These are phyloP conservation scores for Protophormia terraenovae DNA, from an alignment of 2,888 invertebrate species.

Conservation along the genomic window DNA sequence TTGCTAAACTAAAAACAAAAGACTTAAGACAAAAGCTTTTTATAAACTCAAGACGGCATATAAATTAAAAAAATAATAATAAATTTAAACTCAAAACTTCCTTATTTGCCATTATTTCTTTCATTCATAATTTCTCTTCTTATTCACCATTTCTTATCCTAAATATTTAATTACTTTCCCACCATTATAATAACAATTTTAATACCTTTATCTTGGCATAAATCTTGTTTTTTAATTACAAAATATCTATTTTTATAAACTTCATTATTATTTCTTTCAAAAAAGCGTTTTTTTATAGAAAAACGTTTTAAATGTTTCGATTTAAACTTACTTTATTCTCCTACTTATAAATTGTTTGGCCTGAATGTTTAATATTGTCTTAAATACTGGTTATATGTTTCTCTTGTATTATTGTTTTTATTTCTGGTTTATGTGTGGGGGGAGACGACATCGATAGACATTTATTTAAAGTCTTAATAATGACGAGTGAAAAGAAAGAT, in stretches of 20 bases:
- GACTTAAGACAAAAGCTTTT: too few species aligned
- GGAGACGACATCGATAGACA: background rate
- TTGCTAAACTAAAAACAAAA: too few species aligned
- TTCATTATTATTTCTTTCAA: background rate
- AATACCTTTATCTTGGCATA: background rate
- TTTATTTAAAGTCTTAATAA: slow-evolving; percentile 21
- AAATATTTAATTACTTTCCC: background rate
- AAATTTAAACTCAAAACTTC: too few species aligned
- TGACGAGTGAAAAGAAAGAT: slow-evolving; percentile 36
- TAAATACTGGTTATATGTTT: background rate
- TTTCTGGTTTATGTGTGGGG: slow-evolving; percentile 17
- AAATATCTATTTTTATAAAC: background rate
- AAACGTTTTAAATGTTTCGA: background rate
- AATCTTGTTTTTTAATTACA: background rate
- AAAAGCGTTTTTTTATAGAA: background rate
- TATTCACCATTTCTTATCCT: background rate
- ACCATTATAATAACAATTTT: background rate
- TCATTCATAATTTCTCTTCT: background rate
- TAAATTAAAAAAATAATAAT: too few species aligned
- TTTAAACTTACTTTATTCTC: slow-evolving; percentile 2
- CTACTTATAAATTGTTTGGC: background rate
- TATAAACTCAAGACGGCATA: too few species aligned
- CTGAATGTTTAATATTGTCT: slow-evolving; percentile 2
- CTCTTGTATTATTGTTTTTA: background rate
- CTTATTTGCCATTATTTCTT: too few species aligned